phyloP scores from a whole-genome alignment of 2,113 vertebrate genomes.

The Python bivittatus region DNA sequence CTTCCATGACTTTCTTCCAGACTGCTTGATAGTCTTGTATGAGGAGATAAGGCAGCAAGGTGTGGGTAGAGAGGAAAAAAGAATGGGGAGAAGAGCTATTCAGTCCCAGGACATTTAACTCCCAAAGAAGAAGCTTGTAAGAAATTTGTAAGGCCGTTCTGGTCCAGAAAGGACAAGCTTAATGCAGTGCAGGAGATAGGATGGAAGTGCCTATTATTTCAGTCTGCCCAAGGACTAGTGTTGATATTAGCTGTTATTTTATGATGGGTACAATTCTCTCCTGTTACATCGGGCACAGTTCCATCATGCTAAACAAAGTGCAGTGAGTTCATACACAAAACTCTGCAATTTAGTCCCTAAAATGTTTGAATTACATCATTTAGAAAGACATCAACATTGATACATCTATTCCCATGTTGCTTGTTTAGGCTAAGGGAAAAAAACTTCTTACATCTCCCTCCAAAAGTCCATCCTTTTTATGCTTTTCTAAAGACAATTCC shows the following conservation, averaged over 20 bases:
- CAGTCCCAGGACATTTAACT: not conserved
- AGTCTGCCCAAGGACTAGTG: not conserved
- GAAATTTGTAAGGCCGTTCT: slow-evolving; percentile 12
- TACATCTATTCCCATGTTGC: too few relatives aligned
- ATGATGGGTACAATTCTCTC: not conserved
- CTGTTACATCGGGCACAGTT: not conserved
- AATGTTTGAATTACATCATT: slow-evolving; percentile 16
- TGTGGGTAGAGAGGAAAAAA: slow-evolving; percentile 6
- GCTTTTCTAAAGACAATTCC: not conserved
- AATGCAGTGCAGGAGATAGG: not conserved
- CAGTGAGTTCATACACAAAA: not conserved
- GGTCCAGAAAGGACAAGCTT: not conserved
- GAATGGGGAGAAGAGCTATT: slow-evolving; percentile 24
- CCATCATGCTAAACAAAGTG: slow-evolving; percentile 7
- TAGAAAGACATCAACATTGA: not conserved
- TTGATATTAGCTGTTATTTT: slow-evolving; percentile 5
- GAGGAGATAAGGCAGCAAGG: not conserved
- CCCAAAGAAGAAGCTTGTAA: slow-evolving; percentile 11
- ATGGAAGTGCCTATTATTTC: slow-evolving; percentile 20
- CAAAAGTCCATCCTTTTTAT: not conserved
- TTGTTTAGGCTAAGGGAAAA: not conserved
- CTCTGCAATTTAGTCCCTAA: not conserved
- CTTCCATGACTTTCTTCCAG: not conserved
- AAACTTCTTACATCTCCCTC: not conserved
- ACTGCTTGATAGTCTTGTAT: not conserved